Percentiles rank a stretch among this genome's conserved stretches.
These are phyloP conservation scores for Ceratosolen solmsi DNA, from an alignment of 1,140 invertebrate species.

Conservation along the genomic window DNA sequence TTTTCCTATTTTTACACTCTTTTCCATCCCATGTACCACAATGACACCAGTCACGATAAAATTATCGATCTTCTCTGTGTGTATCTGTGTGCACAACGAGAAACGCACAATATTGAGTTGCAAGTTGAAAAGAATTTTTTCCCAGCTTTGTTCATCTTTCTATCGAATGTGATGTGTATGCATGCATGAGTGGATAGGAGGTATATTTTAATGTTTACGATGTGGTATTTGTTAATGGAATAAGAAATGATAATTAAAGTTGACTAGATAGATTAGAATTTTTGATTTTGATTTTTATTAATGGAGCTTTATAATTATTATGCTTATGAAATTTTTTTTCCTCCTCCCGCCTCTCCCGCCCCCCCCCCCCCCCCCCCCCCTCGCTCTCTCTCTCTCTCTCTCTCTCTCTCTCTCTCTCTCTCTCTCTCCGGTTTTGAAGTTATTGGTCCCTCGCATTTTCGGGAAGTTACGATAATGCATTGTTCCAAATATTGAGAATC, in stretches of 20 bases:
- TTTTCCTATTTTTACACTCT: constrained; percentile 23
- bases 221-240: not conserved
- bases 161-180: not conserved
- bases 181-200: not conserved
- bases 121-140: not conserved
- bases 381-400: no score
- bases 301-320: not conserved
- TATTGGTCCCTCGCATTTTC: constrained; percentile 37
- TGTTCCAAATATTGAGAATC: not conserved
- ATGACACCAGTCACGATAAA: constrained; percentile 16
- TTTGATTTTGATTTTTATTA: not conserved
- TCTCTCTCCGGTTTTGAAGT: constrained; percentile 33
- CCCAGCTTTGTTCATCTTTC: not conserved
- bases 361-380: no score
- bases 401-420: constrained; percentile 9
- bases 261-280: not conserved
- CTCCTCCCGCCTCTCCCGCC: no score
- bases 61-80: constrained; percentile 10
- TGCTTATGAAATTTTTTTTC: not conserved
- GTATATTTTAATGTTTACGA: not conserved
- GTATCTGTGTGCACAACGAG: not conserved
- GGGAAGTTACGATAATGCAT: not conserved
- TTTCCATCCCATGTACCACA: not conserved
- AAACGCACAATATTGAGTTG: constrained; percentile 32
- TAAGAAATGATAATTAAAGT: not conserved